Evolutionary conservation across 2,797 vertebrate genomes (phyloP).

Genomic region (Cheirogaleus major): DNA sequence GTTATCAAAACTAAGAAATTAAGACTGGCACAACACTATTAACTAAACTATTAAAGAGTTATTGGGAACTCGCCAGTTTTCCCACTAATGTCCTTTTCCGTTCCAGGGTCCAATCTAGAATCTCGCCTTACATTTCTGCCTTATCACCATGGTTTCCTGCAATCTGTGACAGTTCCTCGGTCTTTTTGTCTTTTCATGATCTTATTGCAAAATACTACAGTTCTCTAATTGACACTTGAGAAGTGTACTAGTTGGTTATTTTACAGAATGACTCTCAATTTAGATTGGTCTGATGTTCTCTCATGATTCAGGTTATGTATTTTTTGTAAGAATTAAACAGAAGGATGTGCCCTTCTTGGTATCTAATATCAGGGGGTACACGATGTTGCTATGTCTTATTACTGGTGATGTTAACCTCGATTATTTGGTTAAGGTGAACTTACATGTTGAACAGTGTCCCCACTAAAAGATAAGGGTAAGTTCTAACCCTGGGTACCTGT

Average conservation of each 20-base stretch:
- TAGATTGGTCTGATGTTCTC: neutral
- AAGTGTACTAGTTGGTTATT: neutral
- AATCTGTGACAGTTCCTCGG: neutral
- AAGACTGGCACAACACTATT: neutral
- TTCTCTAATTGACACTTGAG: neutral
- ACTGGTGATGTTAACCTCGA: neutral
- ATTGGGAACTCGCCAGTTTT: neutral
- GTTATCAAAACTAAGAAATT: neutral
- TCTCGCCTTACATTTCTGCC: neutral
- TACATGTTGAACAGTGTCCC: neutral
- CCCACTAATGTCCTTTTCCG: neutral
- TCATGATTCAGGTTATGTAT: neutral
- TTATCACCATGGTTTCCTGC: neutral
- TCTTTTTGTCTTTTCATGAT: neutral
- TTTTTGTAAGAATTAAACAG: neutral
- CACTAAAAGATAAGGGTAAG: neutral
- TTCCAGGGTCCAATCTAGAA: neutral
- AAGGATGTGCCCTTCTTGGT: neutral
- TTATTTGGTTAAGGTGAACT: neutral
- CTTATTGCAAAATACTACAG: neutral
- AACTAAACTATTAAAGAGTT: neutral
- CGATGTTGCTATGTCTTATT: neutral
- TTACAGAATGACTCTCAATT: neutral
- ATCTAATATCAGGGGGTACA: neutral
- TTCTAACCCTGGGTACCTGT: neutral